Evolutionary conservation across 1,140 invertebrate species (phyloP).

Genomic region (Vanessa atalanta): DNA sequence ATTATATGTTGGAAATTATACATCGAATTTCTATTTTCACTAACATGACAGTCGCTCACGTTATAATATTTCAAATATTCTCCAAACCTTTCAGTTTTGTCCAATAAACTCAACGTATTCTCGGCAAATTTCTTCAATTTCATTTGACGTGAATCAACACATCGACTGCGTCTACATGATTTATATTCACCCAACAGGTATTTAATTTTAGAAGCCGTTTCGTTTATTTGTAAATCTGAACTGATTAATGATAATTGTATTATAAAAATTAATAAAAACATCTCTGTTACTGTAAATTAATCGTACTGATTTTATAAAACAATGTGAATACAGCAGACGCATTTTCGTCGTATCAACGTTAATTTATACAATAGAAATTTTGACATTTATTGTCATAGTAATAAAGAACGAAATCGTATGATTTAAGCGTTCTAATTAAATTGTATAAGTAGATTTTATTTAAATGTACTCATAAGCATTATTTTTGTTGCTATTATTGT

Average conservation of each 20-base stretch:
- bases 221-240: conserved; percentile 43
- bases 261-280: conserved; percentile 34
- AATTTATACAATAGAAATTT: not conserved
- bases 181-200: conserved; percentile 44
- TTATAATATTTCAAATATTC: conserved; percentile 50
- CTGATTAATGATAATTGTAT: conserved; percentile 41
- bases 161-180: conserved; percentile 34
- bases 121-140: conserved; percentile 41
- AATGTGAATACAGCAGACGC: not conserved
- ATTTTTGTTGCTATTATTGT: not conserved
- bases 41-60: conserved; percentile 47
- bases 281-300: conserved; percentile 1
- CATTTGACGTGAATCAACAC: conserved; percentile 22
- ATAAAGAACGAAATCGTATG: not conserved
- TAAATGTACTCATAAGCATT: not conserved
- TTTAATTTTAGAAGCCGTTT: conserved; percentile 50
- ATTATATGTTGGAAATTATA: conserved; percentile 47
- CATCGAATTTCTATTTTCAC: conserved; percentile 22
- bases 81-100: conserved; percentile 46
- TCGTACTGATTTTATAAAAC: not conserved
- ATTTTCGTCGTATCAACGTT: not conserved
- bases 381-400: not conserved
- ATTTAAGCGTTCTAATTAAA: not conserved
- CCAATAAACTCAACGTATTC: conserved; percentile 45
- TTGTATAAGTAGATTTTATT: not conserved